Evolutionary conservation across 2,888 invertebrate genomes (phyloP), one percentile per base, ranked within the genome.

Genomic region (Tinea pellionella): DNA sequence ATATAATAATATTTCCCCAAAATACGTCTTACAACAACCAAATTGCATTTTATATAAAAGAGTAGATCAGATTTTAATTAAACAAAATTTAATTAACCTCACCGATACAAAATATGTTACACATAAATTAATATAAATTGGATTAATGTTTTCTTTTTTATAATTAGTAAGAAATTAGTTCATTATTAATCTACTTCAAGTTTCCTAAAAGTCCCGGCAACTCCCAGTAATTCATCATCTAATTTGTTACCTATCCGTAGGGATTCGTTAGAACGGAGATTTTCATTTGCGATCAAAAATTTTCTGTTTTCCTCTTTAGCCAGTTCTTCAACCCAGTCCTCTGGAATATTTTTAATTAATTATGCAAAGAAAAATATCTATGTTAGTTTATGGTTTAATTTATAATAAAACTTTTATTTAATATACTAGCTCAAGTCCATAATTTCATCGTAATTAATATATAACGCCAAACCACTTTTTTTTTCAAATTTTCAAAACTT

Each of bases 191-290:
- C 61, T 37, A 63, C 60, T 60, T 63, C 61, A 32, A 62, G 61
- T 61, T 63, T 61, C 59, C 60, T 63, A 24, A 62, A 63, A 15
- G 60, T 61, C 8, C 63, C 61, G 43, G 61, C 55, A 32, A 29
- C 30, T 11, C 61, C 60, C 51, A 61, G 59, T 15, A 61, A 61
- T 47, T 60, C 61, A 59, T 16, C 59, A 59, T 37, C 58, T 60
- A 57, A 16, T 58, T 59, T 41, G 61, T 24, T 42, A n/a, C 60
- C 59, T 12, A 59, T 61, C 13, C 61, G 60, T n/a, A 61, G 57
- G 11, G 59, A 30, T 60, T 63, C 61, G 24, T 63, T 58, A 18
- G 61, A 61, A 11, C 58, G 24, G 12, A 63, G 15, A 15, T 57
- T 60, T 6, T 63, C 63, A 41, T 63, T 60, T 41, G 60, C 61